phyloP scores from a whole-genome alignment of 2,797 vertebrate genomes.

The Gymnoscopelus braueri region DNA sequence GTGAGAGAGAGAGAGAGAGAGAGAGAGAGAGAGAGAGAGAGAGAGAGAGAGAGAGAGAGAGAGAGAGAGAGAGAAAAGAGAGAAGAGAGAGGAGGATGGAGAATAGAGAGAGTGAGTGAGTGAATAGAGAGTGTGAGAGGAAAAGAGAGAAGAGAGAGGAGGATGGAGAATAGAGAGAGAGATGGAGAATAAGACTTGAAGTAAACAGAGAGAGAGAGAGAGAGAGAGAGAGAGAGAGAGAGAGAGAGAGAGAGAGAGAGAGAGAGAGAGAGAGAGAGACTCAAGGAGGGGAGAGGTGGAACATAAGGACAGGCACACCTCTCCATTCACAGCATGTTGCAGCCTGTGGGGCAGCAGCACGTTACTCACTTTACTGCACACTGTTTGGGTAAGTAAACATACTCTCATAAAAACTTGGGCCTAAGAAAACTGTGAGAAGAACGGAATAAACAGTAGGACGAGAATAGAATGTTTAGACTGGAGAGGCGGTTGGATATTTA shows the following conservation, averaged over 20 bases:
- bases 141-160: background rate
- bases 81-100: background rate
- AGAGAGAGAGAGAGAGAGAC: background rate
- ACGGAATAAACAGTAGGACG: too few species aligned
- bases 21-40: slow-evolving; percentile 33
- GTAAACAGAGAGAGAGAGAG: background rate
- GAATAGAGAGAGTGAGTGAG: background rate
- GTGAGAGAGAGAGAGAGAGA: slow-evolving; percentile 19
- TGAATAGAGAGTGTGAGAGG: background rate
- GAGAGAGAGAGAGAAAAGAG: slow-evolving; percentile 20
- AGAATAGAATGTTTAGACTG: too few species aligned
- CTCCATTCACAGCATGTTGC: slow-evolving; percentile 53
- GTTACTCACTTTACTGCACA: slow-evolving; percentile 34
- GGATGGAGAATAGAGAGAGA: background rate
- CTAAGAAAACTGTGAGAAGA: background rate
- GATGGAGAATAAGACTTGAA: background rate
- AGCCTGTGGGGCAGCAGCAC: slow-evolving; percentile 53
- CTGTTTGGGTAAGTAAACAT: slow-evolving; percentile 9
- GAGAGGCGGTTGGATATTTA: too few species aligned
- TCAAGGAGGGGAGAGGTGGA: background rate
- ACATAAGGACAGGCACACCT: slow-evolving; percentile 44
- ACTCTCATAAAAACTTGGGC: background rate
- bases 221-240: background rate
- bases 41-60: slow-evolving; percentile 26
- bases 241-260: background rate